Base-by-base conservation (phyloP, 64 coral and sea anemone species). In the Pocillopora damicornis region DNA sequence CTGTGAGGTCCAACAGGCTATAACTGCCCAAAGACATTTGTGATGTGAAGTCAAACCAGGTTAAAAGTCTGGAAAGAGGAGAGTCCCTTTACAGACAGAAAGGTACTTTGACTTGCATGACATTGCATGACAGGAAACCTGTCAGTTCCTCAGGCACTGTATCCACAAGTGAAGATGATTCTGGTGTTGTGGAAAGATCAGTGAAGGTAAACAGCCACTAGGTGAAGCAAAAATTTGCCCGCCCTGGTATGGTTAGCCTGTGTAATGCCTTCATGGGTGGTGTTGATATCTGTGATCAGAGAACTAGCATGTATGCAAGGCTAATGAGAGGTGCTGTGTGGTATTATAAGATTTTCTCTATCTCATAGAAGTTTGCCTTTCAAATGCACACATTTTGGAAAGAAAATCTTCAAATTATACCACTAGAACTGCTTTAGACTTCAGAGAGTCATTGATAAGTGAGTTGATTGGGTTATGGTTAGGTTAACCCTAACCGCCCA, bases 101-200 rank as follows among this genome's bases (percentile, higher is more conserved):
- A 36, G 62, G 51, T 9, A 79, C 67, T 57, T 78, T 78, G 75
- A 68, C 77, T 13, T 61, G 75, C 34, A n/a, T 76, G 75, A 77
- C 76, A 67, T 88, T 75, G 87, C 61, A 65, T 79, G 87, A 88
- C 37, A 88, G 75, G 5, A 88, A 88, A 65, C 59, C 35, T 57
- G 75, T 88, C 58, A 63, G 66, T 79, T 60, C 79, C 45, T 63
- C 79, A 22, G 75, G 61, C 58, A 88, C 87, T 9, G 36, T 79
- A 51, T 62, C 75, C 75, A 88, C 87, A 61, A 88, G 77, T 58
- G 58, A 60, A 62, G 18, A 11, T 25, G 80, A 83, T 4, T 66
- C 64, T 0, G 56, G 30, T 20, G 5, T 10, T 30, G 77, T 81
- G 0, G 13, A 89, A n/a, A 51, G 78, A n/a, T 72, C 77, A 74